Base-by-base conservation (phyloP, 92 coral and sea anemone genomes). In the Actinernus sp. region DNA sequence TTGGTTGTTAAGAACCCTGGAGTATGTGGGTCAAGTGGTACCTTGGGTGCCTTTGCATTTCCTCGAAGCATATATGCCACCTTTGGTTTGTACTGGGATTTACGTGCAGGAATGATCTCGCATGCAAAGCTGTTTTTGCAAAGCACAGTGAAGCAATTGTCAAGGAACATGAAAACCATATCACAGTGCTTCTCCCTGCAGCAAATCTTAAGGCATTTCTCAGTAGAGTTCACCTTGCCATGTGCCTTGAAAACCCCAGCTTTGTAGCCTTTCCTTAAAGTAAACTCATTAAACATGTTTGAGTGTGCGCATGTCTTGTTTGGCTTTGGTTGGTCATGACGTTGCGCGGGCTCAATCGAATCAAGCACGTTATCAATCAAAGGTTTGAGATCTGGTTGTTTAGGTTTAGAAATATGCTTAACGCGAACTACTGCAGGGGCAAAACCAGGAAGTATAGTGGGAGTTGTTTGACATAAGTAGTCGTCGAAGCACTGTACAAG, bases 81-180 rank as follows among this genome's bases (percentile, higher is more conserved):
- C 85, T 51, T 80, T 1, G 97, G 97, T 65, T 87, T 82, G 64
- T 69, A 94, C 10, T 34, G 58, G 8, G 95, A 74, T 49, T 75
- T 77, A 12, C 85, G 70, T 14, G 98, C 94, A 34, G 88, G 84
- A 1, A 94, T 85, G 22, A 91, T 86, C 31, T 87, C 95, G 46
- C 98, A 94, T 10, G 94, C 97, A 47, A 57, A 77, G 49, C 97
- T 88, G 24, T 76, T 91, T 49, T 50, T 40, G 40, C 98, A 94
- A 18, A 76, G 69, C 14, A 94, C 95, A 13, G 98, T 94, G 73
- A 91, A 94, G 40, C 98, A 94, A 61, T 84, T 69, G 30, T 73
- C 79, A 38, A 85, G 77, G 60, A 91, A 91, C 92, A 91, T 84
- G 61, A 94, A 94, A 29, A 86, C 81, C 49, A 94, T 71, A 47